phyloP scores from a whole-genome alignment of 2,797 vertebrate genomes.

The Alca torda region DNA sequence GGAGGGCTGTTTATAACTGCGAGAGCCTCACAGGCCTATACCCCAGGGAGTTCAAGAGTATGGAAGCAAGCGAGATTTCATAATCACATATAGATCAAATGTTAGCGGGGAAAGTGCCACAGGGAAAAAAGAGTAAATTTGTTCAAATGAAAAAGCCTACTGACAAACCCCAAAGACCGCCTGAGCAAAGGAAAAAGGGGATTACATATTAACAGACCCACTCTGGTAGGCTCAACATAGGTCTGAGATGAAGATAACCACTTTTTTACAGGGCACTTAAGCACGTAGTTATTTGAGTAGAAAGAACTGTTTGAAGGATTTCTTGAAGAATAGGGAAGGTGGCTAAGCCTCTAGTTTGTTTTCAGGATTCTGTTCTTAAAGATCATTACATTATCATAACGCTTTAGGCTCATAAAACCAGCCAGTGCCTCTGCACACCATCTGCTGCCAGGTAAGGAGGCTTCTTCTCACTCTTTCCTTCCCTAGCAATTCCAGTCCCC shows the following conservation, averaged over 20 bases:
- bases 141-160: neutral
- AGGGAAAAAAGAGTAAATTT: neutral
- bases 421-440: neutral
- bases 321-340: neutral
- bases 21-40: neutral
- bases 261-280: neutral
- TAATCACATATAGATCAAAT: neutral
- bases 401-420: neutral
- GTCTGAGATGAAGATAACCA: neutral
- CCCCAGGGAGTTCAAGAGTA: fast-evolving
- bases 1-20: neutral
- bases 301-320: neutral
- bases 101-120: neutral
- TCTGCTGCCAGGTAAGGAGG: neutral
- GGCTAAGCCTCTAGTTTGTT: neutral
- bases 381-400: neutral
- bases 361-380: neutral
- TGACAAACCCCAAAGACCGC: neutral
- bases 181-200: neutral
- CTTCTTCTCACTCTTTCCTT: neutral
- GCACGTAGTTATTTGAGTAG: neutral
- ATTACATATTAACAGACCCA: neutral
- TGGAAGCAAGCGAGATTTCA: neutral
- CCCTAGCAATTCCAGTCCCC: neutral
- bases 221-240: neutral